phyloP scores from a whole-genome alignment of 2,113 vertebrate genomes.

The Eira barbara region DNA sequence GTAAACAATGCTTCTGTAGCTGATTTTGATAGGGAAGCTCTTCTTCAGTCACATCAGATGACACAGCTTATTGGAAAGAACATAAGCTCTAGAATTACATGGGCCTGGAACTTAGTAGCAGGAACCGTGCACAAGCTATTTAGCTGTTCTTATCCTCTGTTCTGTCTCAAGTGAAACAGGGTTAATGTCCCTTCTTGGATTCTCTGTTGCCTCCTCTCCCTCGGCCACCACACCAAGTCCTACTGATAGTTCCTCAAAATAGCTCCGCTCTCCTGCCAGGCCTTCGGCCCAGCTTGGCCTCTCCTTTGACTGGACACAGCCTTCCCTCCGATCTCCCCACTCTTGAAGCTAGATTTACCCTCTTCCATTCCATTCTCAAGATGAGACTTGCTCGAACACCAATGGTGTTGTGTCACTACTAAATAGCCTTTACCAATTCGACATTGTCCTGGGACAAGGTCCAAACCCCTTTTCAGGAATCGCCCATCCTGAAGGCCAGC shows the following conservation, averaged over 20 bases:
- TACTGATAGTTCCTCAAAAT: not conserved
- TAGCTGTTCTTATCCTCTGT: not conserved
- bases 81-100: not conserved
- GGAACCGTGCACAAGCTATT: not conserved
- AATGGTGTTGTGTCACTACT: fast-evolving
- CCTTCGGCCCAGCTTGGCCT: not conserved
- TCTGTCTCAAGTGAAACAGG: not conserved
- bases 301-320: fast-evolving
- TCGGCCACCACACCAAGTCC: not conserved
- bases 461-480: not conserved
- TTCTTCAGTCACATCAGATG: not conserved
- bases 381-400: not conserved
- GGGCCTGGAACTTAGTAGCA: not conserved
- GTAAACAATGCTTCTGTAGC: not conserved
- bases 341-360: not conserved
- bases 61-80: not conserved
- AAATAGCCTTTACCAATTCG: not conserved
- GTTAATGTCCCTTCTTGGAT: not conserved
- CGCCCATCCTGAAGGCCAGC: fast-evolving
- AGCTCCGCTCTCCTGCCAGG: fast-evolving
- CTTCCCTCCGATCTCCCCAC: not conserved
- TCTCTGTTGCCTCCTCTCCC: not conserved
- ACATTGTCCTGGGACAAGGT: not conserved
- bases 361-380: not conserved
- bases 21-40: not conserved